Conservation (phyloP, 1,140 invertebrate species). For the Sitophilus oryzae region DNA sequence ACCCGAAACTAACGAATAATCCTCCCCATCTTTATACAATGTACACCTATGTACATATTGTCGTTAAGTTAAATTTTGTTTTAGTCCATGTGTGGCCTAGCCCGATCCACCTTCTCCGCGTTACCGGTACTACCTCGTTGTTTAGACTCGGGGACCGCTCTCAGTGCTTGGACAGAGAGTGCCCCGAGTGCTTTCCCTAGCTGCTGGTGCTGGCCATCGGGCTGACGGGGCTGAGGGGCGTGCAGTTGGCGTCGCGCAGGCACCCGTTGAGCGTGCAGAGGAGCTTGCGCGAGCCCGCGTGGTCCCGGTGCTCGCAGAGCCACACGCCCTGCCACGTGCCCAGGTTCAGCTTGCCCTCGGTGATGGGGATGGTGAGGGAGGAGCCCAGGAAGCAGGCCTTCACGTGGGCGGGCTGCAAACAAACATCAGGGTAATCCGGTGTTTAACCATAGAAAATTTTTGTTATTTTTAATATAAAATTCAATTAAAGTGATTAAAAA, state of each 20-base stretch:
- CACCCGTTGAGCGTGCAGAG: conserved; percentile 88
- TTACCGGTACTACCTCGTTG: not conserved
- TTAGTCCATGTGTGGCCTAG: conserved; percentile 34
- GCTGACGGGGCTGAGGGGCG: conserved; percentile 73
- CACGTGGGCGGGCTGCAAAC: conserved; percentile 86
- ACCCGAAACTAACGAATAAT: no score
- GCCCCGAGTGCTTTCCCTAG: conserved; percentile 60
- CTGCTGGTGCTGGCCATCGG: conserved; percentile 84
- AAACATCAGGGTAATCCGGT: no score
- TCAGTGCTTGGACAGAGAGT: conserved; percentile 44
- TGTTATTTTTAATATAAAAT: no score
- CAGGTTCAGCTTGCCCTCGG: conserved; percentile 88
- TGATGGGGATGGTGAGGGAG: conserved; percentile 91
- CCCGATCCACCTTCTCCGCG: no score
- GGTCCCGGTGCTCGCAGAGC: conserved; percentile 95
- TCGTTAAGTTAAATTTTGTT: conserved; percentile 45
- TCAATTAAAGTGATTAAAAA: no score
- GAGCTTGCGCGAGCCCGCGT: conserved; percentile 86
- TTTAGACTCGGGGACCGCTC: conserved; percentile 36
- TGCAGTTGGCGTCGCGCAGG: conserved; percentile 72
- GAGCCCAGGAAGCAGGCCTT: conserved; percentile 95
- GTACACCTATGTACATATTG: conserved; percentile 47
- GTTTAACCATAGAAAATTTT: no score
- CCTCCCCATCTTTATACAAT: conserved; percentile 42
- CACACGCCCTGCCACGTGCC: conserved; percentile 97